Percentiles rank a stretch among this genome's conserved stretches.
Evolutionary conservation across 2,888 invertebrate genomes (phyloP).

Genomic region (Stictocephala bisonia): DNA sequence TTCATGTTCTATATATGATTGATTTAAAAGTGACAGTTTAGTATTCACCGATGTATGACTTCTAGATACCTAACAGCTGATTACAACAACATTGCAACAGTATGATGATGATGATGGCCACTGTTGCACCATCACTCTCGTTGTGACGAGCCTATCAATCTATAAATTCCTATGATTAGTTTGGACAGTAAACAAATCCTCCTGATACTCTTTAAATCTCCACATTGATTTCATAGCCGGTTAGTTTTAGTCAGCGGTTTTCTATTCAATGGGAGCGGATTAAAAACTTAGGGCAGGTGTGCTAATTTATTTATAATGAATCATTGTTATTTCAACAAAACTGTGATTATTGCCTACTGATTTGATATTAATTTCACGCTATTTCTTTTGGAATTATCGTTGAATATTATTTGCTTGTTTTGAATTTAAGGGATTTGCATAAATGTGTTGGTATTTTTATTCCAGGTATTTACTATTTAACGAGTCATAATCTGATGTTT

Average conservation of each 20-base stretch:
- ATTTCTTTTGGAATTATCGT: neutral
- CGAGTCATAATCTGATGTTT: no score
- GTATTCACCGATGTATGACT: no score
- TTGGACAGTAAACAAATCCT: neutral
- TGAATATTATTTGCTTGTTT: neutral
- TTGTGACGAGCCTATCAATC: slow-evolving; percentile 27
- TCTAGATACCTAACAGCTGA: no score
- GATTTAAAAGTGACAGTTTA: no score
- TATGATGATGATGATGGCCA: no score
- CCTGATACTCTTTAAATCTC: slow-evolving; percentile 26
- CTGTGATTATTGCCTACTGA: neutral
- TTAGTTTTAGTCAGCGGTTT: slow-evolving; percentile 24
- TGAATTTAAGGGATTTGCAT: neutral
- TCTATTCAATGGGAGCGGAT: neutral
- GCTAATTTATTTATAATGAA: slow-evolving; percentile 31
- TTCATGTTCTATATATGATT: no score
- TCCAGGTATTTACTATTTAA: no score
- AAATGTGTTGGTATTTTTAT: no score
- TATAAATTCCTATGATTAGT: slow-evolving; percentile 21
- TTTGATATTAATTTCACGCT: neutral
- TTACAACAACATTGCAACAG: no score
- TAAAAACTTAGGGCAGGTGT: slow-evolving; percentile 9
- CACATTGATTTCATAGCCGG: slow-evolving; percentile 10
- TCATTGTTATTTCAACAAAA: neutral
- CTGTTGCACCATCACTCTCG: no score